phyloP scores from a whole-genome alignment of 2,888 invertebrate genomes.

The Isotomurus palustris region DNA sequence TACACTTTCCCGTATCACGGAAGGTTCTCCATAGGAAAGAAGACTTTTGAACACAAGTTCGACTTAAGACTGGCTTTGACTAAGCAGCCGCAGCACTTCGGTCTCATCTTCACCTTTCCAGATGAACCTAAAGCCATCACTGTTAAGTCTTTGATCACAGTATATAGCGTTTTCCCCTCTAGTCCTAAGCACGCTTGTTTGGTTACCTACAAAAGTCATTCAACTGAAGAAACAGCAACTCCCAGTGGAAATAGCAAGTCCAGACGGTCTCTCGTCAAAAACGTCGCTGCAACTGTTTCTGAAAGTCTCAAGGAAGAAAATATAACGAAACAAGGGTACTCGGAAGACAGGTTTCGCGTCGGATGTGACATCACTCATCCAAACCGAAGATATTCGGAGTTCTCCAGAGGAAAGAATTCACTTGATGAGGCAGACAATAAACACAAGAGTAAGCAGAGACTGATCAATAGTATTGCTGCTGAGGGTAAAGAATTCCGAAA shows the following conservation, averaged over 20 bases:
- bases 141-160: constrained; percentile 31
- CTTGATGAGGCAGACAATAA: background rate
- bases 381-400: background rate
- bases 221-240: background rate
- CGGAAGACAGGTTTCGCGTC: constrained; percentile 2
- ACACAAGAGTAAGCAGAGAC: background rate
- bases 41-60: constrained; percentile 26
- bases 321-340: background rate
- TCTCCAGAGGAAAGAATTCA: background rate
- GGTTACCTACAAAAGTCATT: constrained; percentile 1
- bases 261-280: constrained; percentile 6
- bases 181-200: constrained; percentile 16
- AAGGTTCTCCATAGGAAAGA: constrained; percentile 28
- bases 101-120: constrained; percentile 34
- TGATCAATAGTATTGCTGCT: background rate
- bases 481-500: background rate
- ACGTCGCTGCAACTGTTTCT: constrained; percentile 13
- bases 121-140: constrained; percentile 8
- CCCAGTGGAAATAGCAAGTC: background rate
- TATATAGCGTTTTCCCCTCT: constrained; percentile 27
- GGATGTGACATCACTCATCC: constrained; percentile 2
- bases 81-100: constrained; percentile 31
- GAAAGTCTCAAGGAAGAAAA: constrained; percentile 22
- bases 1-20: constrained; percentile 32
- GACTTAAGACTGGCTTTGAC: constrained; percentile 21